These are phyloP conservation scores for Ciconia nigra DNA, from an alignment of 2,797 vertebrate genomes.

Conservation along the genomic window DNA sequence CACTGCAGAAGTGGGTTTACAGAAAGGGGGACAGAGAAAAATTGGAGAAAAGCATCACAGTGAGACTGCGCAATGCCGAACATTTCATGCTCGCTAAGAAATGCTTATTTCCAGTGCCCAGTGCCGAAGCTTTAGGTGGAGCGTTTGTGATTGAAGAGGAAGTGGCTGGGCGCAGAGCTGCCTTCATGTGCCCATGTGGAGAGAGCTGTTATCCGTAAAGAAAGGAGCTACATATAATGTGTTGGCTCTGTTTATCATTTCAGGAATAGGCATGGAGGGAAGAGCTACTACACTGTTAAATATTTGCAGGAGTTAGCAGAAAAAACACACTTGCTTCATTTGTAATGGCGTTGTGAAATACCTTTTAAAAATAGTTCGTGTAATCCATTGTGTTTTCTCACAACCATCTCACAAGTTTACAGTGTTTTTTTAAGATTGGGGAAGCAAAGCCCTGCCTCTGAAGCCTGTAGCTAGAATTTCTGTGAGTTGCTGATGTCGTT, in stretches of 20 bases:
- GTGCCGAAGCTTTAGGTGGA: neutral
- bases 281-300: neutral
- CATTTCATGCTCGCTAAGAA: rapidly evolving
- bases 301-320: neutral
- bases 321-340: neutral
- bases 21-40: neutral
- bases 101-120: neutral
- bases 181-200: rapidly evolving
- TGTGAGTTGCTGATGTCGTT: neutral
- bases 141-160: neutral
- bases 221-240: rapidly evolving
- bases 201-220: neutral
- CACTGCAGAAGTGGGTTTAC: neutral
- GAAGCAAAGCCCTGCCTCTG: neutral
- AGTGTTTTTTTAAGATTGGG: neutral
- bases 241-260: neutral
- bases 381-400: neutral
- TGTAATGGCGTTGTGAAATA: neutral
- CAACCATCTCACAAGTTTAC: neutral
- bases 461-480: neutral
- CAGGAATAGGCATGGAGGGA: neutral
- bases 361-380: neutral
- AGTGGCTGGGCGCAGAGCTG: neutral
- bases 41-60: neutral
- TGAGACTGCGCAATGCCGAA: neutral